phyloP scores from a whole-genome alignment of 1,140 invertebrate genomes.

The Cyclargus thomasi region DNA sequence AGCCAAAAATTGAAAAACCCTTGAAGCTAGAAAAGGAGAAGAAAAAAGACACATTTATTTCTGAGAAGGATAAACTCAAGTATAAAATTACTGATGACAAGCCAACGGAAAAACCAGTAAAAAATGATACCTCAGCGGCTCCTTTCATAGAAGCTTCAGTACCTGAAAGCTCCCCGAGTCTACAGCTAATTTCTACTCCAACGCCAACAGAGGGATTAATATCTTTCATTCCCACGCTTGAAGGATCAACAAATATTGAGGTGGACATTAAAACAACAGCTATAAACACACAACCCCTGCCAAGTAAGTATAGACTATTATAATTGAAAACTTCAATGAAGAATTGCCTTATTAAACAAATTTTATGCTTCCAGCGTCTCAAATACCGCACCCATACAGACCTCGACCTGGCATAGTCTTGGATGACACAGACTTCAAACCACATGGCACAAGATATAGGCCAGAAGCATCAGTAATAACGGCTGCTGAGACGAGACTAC shows the following conservation, averaged over 20 bases:
- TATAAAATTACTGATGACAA: constrained; percentile 42
- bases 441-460: constrained; percentile 65
- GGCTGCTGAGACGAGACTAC: constrained; percentile 55
- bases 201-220: constrained; percentile 62
- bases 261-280: constrained; percentile 40
- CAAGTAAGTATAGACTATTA: constrained; percentile 39
- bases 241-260: constrained; percentile 26
- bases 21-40: constrained; percentile 51
- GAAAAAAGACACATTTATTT: constrained; percentile 47
- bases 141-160: constrained; percentile 51
- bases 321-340: constrained; percentile 17
- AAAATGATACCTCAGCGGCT: constrained; percentile 33
- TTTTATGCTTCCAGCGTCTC: constrained; percentile 41
- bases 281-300: constrained; percentile 59
- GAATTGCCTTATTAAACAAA: not conserved
- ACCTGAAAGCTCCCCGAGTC: constrained; percentile 44
- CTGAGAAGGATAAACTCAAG: constrained; percentile 52
- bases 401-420: constrained; percentile 87
- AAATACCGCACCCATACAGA: constrained; percentile 75
- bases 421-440: constrained; percentile 87
- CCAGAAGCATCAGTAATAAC: constrained; percentile 52
- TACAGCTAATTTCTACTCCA: constrained; percentile 40
- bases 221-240: constrained; percentile 32
- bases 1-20: constrained; percentile 48
- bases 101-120: constrained; percentile 26